Evolutionary conservation across 2,888 invertebrate species (phyloP).

Genomic region (Amorpha juglandis): DNA sequence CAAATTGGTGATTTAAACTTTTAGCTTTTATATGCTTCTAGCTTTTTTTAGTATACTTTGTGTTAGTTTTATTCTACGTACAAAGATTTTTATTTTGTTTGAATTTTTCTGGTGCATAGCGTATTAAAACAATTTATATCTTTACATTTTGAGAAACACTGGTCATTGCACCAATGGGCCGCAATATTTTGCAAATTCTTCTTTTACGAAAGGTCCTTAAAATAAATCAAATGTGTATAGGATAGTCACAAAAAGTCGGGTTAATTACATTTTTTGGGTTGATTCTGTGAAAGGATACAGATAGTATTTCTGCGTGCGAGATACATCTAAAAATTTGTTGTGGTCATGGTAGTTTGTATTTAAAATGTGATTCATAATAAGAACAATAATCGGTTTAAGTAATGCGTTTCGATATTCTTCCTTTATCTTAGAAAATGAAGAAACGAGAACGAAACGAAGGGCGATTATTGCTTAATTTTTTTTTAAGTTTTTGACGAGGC

Average conservation of each 20-base stretch:
- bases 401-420: too few species aligned
- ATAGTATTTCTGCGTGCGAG: constrained; percentile 57
- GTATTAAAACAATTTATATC: not conserved
- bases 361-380: not conserved
- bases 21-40: too few species aligned
- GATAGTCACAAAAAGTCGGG: constrained; percentile 77
- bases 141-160: constrained; percentile 56
- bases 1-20: too few species aligned
- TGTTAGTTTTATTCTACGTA: too few species aligned
- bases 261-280: constrained; percentile 69
- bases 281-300: constrained; percentile 69
- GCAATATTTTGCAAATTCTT: constrained; percentile 82
- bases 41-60: too few species aligned
- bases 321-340: constrained; percentile 30
- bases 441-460: too few species aligned
- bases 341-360: constrained; percentile 25
- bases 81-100: too few species aligned
- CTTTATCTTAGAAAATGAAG: too few species aligned
- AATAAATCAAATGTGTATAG: constrained; percentile 82
- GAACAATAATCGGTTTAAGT: too few species aligned
- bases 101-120: not conserved
- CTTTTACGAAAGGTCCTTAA: constrained; percentile 75
- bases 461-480: too few species aligned
- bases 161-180: constrained; percentile 62
- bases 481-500: too few species aligned